Base-by-base conservation (phyloP, 2,888 invertebrate species). In the Arenicola marina region DNA sequence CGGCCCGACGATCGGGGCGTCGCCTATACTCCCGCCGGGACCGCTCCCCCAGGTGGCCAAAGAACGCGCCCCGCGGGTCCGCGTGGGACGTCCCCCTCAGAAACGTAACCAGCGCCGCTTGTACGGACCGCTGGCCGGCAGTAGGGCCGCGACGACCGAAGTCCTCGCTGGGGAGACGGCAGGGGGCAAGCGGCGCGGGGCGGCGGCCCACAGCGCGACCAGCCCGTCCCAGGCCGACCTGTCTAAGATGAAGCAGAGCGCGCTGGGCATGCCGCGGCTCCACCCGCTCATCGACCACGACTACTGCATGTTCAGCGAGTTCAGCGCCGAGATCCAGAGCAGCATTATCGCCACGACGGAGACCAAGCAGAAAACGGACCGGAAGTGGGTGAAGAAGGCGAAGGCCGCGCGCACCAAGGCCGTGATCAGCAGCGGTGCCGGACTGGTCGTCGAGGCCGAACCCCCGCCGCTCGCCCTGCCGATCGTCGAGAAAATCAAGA, bases 271-370 rank as follows among this genome's bases (percentile, higher is more conserved):
- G 3, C n/a, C 54, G 4, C 4, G 21, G 3, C 57, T 66, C 21
- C 73, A 74, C 56, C 73, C 74, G 2, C 61, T 74, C 24, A 66
- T 69, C 31, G 73, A 74, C 60, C 74, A 74, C 51, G 74, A 74
- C 56, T 74, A 74, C 58, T 72, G 73, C 56, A 66, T 59, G 58
- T 72, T 72, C 54, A 59, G 66, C 0, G 63, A 68, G 21, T 72
- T 72, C 59, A 69, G 64, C 45, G 72, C 72, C 0, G 69, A 69
- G 33, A 66, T 72, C 29, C 72, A 72, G 58, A 71, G 72, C 57
- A 67, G 69, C 46, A 72, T 72, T 59, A 72, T 72, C 29, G 67
- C 69, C 33, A 71, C 66, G 4, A 70, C 68, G 15, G 71, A 71
- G 51, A 55, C 65, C n/a, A 67, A 64, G 51, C 28, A 51, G 7